These are phyloP conservation scores for Phallusia fumigata DNA, from an alignment of 23 tunicate genomes.

Conservation along the genomic window DNA sequence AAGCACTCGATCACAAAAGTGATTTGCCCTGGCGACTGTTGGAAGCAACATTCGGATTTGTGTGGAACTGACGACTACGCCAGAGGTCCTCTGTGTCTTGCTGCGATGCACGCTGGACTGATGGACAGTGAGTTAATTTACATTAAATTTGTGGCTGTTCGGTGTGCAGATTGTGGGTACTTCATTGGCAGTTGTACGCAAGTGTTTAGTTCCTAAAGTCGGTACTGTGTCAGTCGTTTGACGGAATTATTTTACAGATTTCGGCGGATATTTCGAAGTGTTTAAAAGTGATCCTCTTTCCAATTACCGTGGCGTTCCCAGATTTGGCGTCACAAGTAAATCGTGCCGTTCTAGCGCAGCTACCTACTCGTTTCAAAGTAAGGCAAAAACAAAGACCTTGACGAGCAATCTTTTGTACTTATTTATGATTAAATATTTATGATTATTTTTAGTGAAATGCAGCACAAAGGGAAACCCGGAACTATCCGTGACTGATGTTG, in stretches of 20 bases:
- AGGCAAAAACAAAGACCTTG: background rate
- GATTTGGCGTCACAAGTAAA: background rate
- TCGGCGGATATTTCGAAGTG: background rate
- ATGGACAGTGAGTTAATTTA: background rate
- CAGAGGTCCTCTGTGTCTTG: background rate
- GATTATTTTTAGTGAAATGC: background rate
- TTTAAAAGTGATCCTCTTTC: background rate
- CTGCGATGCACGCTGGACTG: conserved; percentile 7
- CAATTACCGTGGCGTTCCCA: background rate
- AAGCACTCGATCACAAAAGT: conserved; percentile 1
- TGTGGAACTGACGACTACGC: conserved; percentile 6
- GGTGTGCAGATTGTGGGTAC: too few species aligned
- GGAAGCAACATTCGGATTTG: background rate
- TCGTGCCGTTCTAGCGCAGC: background rate
- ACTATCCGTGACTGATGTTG: background rate
- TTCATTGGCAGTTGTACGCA: too few species aligned
- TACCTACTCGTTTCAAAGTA: conserved; percentile 3
- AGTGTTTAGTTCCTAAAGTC: too few species aligned
- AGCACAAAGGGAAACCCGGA: background rate
- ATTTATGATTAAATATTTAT: too few species aligned
- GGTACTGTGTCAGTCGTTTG: too few species aligned
- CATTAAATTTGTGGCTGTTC: too few species aligned
- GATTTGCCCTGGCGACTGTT: background rate
- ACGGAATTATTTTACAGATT: background rate
- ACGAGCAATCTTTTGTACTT: too few species aligned